Evolutionary conservation across 2,888 invertebrate species (phyloP), one percentile per base, ranked within the genome.

Genomic region (Fragum whitleyi): DNA sequence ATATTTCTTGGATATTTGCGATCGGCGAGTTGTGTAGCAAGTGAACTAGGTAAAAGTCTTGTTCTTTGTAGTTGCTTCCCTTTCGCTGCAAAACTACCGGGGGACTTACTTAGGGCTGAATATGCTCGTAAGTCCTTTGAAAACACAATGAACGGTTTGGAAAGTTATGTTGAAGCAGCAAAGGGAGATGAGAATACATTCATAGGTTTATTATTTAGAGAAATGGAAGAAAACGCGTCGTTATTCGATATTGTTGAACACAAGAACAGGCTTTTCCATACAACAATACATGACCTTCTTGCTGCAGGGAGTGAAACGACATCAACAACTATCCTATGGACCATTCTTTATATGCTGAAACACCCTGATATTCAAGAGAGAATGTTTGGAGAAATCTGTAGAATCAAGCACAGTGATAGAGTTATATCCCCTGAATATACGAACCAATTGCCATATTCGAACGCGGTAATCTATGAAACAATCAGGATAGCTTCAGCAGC

Each of bases 401-500:
- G 23, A 57, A 39, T 53, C 5, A 26, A 55, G 3, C 39, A 39
- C 6, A 29, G 6, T 6, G 57, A 57, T n/a, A 9, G 32, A 14
- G 14, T 57, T 23, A 29, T 32, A 26, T 39, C 21, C 57, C 55
- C 29, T 0, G n/a, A 59, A 6, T 53, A 57, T 42, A 71, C 19
- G 29, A 59, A 70, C 28, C 36, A 55, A 19, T 36, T 79, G 26
- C 74, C 79, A n/a, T 79, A 74, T 36, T 14, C 26, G 3, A 36
- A 79, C 11, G 74, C 74, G 19, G 65, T 57, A 14, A 69, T 62
- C 6, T 28, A 74, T 9, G 79, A 79, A 51, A 69, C 28, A 16
- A 29, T 79, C n/a, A 51, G 78, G 23, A 47, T 59, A 11, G n/a
- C 51, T 16, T 19, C 36, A 19, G 62, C 36, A n/a, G 87, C 88